phyloP scores from a whole-genome alignment of 1,140 invertebrate genomes.

The Hylyphantes graminicola region DNA sequence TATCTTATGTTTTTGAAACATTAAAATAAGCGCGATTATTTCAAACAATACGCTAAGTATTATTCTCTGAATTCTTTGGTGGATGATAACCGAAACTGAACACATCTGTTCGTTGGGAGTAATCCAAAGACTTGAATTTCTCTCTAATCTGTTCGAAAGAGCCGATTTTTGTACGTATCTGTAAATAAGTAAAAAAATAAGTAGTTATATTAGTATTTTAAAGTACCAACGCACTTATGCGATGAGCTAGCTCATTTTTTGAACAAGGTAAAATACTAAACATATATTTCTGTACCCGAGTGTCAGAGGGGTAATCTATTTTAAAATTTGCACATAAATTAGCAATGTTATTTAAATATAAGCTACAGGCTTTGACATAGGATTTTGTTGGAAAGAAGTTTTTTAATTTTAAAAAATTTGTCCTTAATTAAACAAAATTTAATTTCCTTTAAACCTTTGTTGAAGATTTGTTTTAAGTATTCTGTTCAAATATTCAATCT shows the following conservation, averaged over 20 bases:
- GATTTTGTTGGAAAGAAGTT: too few relatives aligned
- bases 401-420: too few relatives aligned
- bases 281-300: not conserved
- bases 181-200: conserved; percentile 32
- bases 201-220: conserved; percentile 35
- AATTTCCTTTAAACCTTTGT: too few relatives aligned
- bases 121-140: conserved; percentile 35
- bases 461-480: too few relatives aligned
- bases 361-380: not conserved
- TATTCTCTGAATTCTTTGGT: not conserved
- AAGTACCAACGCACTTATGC: conserved; percentile 21
- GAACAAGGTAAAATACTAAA: not conserved
- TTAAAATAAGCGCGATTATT: not conserved
- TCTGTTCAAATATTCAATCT: too few relatives aligned
- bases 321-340: not conserved
- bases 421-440: too few relatives aligned
- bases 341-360: not conserved
- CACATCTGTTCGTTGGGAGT: not conserved
- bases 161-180: conserved; percentile 36
- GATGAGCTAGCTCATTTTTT: conserved; percentile 5
- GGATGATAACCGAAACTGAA: not conserved
- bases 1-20: too few relatives aligned
- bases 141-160: not conserved
- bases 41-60: not conserved
- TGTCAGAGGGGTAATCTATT: not conserved